phyloP scores from a whole-genome alignment of 2,888 invertebrate genomes.

The Lydus trimaculatus region DNA sequence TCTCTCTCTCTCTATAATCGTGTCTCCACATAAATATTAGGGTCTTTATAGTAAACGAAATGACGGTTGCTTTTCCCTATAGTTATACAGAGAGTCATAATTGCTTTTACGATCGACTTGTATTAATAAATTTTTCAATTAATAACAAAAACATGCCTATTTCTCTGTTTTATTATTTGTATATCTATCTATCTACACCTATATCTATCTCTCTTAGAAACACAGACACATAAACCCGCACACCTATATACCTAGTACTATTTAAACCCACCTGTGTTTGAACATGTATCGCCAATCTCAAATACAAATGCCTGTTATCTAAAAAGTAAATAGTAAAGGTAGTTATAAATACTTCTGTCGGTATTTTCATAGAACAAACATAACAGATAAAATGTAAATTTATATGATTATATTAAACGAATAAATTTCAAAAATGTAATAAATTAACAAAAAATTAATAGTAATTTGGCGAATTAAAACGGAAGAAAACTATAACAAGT shows the following conservation, averaged over 20 bases:
- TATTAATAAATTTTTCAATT: conserved; percentile 5
- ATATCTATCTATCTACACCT: not conserved
- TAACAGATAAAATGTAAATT: not conserved
- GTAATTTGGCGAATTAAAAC: conserved; percentile 1
- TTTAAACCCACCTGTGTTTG: not conserved
- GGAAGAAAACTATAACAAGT: not conserved
- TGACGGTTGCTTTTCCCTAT: not conserved
- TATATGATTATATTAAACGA: conserved; percentile 6
- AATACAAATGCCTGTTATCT: conserved; percentile 1
- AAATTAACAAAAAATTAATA: not conserved
- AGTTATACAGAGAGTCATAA: too few species aligned
- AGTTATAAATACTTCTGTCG: not conserved
- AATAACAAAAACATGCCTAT: too few species aligned
- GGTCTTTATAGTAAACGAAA: not conserved
- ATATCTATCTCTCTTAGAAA: too few species aligned
- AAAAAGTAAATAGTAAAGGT: not conserved
- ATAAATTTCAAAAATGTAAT: conserved; percentile 13
- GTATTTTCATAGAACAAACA: not conserved
- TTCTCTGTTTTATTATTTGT: too few species aligned
- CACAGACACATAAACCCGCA: too few species aligned
- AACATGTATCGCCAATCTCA: conserved; percentile 3
- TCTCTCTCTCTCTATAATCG: too few species aligned
- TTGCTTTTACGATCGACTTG: not conserved
- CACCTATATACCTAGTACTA: not conserved
- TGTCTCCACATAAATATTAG: not conserved